Percentiles rank a stretch among this genome's conserved stretches.
phyloP scores from a whole-genome alignment of 2,113 vertebrate genomes.

The Procavia capensis region DNA sequence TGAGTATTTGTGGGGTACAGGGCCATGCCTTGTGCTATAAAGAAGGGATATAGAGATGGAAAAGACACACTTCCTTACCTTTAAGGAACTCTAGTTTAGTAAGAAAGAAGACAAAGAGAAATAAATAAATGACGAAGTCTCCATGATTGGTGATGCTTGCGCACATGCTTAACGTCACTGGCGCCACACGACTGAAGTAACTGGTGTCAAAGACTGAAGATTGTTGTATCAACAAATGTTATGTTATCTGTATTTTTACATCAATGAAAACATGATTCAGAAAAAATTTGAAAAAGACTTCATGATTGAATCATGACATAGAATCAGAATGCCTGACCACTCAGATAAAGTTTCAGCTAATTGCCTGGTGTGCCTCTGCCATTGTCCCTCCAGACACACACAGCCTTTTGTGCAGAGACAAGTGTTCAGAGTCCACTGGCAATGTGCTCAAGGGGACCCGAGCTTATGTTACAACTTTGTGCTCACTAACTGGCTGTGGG shows the following conservation, averaged over 20 bases:
- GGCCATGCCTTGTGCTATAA: not conserved
- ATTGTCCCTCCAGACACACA: not conserved
- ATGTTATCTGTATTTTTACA: no score
- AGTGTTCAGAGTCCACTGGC: not conserved
- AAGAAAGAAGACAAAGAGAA: not conserved
- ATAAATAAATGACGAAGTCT: not conserved
- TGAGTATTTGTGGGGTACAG: not conserved
- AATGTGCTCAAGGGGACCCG: not conserved
- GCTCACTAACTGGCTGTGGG: no score
- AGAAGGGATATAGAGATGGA: not conserved
- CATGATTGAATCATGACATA: not conserved
- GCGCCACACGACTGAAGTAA: no score
- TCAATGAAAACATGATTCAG: no score
- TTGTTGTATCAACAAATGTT: no score
- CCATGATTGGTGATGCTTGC: no score
- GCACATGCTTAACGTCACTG: no score
- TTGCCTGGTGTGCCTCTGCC: not conserved
- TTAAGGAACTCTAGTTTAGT: not conserved
- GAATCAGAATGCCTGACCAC: not conserved
- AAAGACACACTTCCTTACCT: not conserved
- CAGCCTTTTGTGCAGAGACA: not conserved
- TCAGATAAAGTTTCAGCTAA: not conserved
- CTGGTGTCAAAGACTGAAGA: no score
- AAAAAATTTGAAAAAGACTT: no score
- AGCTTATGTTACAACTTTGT: not conserved